These are phyloP conservation scores for Lineus longissimus DNA, from an alignment of 1,140 invertebrate species.

Conservation along the genomic window DNA sequence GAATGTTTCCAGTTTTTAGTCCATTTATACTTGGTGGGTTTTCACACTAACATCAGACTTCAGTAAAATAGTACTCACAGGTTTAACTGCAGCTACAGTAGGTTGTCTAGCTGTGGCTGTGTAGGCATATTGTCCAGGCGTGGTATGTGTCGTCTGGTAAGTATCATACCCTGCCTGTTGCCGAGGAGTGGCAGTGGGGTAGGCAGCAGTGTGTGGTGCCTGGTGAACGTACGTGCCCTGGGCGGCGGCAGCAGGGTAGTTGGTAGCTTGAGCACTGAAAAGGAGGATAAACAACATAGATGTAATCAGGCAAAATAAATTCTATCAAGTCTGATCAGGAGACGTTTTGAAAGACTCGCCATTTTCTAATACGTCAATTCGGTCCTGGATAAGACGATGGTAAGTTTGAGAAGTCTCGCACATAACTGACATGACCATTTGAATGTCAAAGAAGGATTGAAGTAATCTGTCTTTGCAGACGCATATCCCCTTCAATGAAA, in stretches of 20 bases:
- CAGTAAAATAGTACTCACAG: no score
- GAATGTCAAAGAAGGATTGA: background rate
- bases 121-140: slow-evolving; percentile 46
- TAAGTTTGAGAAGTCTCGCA: background rate
- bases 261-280: slow-evolving; percentile 45
- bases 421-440: background rate
- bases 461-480: no score
- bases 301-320: no score
- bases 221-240: slow-evolving; percentile 71
- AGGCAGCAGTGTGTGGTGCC: slow-evolving; percentile 59
- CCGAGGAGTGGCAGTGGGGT: slow-evolving; percentile 39
- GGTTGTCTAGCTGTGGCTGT: slow-evolving; percentile 41
- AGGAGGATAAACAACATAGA: background rate
- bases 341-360: background rate
- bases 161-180: slow-evolving; percentile 45
- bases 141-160: slow-evolving; percentile 46
- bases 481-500: no score
- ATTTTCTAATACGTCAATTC: background rate
- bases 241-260: slow-evolving; percentile 72
- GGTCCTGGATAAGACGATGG: background rate
- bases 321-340: background rate
- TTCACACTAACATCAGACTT: no score
- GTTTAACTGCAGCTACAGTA: slow-evolving; percentile 37
- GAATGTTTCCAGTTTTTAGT: background rate
- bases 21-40: background rate